These are phyloP conservation scores for Holacanthella duospinosa DNA, from an alignment of 2,888 invertebrate genomes.

Conservation along the genomic window DNA sequence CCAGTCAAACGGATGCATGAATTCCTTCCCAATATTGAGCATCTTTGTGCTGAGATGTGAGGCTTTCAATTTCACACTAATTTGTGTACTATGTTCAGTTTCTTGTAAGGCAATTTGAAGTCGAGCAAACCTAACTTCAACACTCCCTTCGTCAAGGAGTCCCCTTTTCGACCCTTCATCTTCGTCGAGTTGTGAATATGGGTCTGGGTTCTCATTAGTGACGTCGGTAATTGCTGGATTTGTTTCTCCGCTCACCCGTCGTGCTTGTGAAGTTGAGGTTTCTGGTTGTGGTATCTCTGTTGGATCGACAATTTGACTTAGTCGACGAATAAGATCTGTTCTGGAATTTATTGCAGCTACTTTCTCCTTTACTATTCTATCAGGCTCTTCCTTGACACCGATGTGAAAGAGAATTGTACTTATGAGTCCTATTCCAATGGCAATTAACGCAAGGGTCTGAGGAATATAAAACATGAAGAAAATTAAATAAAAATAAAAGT, in stretches of 20 bases:
- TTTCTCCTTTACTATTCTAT: conserved; percentile 25
- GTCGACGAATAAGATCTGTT: conserved; percentile 1
- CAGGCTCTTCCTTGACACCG: conserved; percentile 51
- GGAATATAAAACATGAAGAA: conserved; percentile 14
- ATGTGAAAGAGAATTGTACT: conserved; percentile 63
- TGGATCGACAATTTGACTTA: neutral
- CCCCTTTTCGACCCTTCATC: neutral
- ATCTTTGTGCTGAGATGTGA: conserved; percentile 12
- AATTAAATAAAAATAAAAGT: neutral
- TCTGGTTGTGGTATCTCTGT: neutral
- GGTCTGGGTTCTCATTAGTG: neutral
- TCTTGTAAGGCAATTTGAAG: neutral
- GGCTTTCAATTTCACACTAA: neutral
- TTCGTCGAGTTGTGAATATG: neutral
- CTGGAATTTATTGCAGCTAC: conserved; percentile 13
- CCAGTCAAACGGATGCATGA: conserved; percentile 30
- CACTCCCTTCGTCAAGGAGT: neutral
- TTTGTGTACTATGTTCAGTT: neutral
- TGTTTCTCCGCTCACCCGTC: neutral
- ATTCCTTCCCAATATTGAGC: conserved; percentile 24
- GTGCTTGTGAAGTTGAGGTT: neutral
- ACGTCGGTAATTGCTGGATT: neutral
- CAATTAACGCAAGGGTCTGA: conserved; percentile 54
- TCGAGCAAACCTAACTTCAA: neutral
- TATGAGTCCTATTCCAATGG: conserved; percentile 53